Percentiles rank a stretch among this genome's conserved stretches.
These are phyloP conservation scores for Hyposmocoma kahamanoa DNA, from an alignment of 1,140 invertebrate genomes.

Conservation along the genomic window DNA sequence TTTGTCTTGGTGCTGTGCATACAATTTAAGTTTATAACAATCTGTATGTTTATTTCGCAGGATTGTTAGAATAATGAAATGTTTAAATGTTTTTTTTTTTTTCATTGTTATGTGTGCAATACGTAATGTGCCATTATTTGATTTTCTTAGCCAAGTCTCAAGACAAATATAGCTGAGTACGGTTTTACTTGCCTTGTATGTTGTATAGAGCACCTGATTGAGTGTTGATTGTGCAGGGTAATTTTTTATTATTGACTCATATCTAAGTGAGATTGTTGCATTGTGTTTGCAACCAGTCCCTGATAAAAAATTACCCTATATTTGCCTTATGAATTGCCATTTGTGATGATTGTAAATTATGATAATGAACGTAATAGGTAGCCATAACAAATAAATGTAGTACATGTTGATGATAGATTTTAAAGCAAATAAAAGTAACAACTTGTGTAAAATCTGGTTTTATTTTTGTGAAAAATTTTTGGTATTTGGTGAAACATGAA, in stretches of 20 bases:
- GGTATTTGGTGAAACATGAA: background rate
- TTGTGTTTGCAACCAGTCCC: background rate
- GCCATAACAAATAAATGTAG: conserved; percentile 27
- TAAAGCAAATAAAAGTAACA: conserved; percentile 56
- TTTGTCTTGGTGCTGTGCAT: no score
- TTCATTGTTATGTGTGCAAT: no score
- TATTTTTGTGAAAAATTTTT: conserved; percentile 23
- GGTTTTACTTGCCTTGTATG: conserved; percentile 14
- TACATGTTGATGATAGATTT: conserved; percentile 59
- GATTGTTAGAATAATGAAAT: no score
- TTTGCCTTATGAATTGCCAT: conserved; percentile 59
- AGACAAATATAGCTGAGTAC: background rate
- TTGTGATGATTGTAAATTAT: conserved; percentile 57
- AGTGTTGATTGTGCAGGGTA: conserved; percentile 18
- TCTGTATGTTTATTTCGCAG: no score
- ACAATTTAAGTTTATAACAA: no score
- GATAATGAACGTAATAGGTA: conserved; percentile 34
- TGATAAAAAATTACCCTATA: background rate
- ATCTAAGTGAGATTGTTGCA: no score
- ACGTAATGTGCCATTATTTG: background rate
- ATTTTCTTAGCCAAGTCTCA: background rate
- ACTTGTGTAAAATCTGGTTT: conserved; percentile 59
- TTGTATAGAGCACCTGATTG: conserved; percentile 14
- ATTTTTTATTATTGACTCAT: no score
- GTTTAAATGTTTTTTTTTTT: no score